Base-by-base conservation (phyloP, 64 coral and sea anemone species). In the Pachyseris speciosa region DNA sequence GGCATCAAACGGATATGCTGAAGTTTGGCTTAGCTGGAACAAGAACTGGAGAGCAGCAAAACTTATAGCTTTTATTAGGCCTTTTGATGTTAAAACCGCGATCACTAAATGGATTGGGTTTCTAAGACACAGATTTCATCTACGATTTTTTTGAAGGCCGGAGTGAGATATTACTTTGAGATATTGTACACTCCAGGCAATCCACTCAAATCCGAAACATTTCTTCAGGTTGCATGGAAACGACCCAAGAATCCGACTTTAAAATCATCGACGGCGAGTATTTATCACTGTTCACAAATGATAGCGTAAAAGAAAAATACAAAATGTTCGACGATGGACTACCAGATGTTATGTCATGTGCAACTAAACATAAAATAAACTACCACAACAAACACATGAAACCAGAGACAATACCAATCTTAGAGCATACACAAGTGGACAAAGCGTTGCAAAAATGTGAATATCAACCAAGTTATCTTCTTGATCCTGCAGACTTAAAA, bases 401-500 rank as follows among this genome's bases (percentile, higher is more conserved):
- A 4, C 40, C 6, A 22, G 72, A 47, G 39, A 75, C 7, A 4
- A 25, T 75, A 9, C 39, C 39, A 4, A 47, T 24, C 40, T 48
- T 75, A 43, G 25, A 75, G 15, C 72, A 48, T 2, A 26, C 37
- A 47, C 5, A 6, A 9, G 72, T 75, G 39, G 7, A 43, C 7
- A 43, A 39, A 2, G n/a, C 43, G 9, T 43, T 75, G 11, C 17
- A 22, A 7, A 24, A 10, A 1, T 75, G 72, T 10, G n/a, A 47
- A 2, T 75, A 75, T 75, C 20, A n/a, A 26, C 72, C 72, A 5
- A 75, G 72, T 75, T 75, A 75, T 48, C n/a, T 75, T 36, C 30
- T 32, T 15, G 32, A 69, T 37, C 30, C 10, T 6, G 30, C 66
- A 37, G 19, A 33, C 16, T 69, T 69, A 16, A 17, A 9, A 31